phyloP scores from a whole-genome alignment of 2,797 vertebrate genomes.

The Strix occidentalis region DNA sequence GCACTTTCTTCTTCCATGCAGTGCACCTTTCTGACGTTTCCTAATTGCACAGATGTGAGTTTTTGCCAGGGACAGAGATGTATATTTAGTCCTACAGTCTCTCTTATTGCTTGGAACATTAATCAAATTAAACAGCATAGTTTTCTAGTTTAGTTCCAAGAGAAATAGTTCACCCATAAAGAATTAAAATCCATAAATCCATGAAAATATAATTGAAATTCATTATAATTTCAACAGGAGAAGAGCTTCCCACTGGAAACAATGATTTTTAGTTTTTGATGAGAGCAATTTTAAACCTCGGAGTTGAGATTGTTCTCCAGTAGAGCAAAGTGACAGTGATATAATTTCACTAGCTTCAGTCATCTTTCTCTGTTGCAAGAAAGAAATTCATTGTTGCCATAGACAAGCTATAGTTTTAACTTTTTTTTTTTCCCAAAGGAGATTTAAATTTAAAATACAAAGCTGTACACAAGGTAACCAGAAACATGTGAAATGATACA shows the following conservation, averaged over 20 bases:
- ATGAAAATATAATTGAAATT: conserved; percentile 4
- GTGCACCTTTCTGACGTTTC: not conserved
- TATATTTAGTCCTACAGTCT: not conserved
- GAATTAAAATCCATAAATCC: conserved; percentile 15
- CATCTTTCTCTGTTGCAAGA: not conserved
- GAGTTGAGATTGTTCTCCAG: not conserved
- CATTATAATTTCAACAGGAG: not conserved
- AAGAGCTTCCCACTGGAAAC: not conserved
- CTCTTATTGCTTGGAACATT: not conserved
- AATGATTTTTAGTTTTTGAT: not conserved
- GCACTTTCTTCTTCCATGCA: not conserved
- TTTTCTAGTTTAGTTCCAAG: not conserved
- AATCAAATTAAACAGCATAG: not conserved
- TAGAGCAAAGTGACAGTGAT: not conserved
- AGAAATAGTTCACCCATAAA: not conserved
- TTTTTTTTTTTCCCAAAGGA: not conserved
- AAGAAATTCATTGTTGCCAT: not conserved
- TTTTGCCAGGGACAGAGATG: not conserved
- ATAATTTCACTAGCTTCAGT: not conserved
- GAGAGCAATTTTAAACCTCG: not conserved
- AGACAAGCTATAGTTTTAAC: not conserved
- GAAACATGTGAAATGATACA: not conserved
- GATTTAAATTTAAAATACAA: not conserved
- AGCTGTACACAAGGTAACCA: not conserved
- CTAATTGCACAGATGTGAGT: not conserved